A percentile compares a stretch with the other conserved stretches of the same genome.
Evolutionary conservation across 2,797 vertebrate genomes (phyloP).

Genomic region (Lateolabrax maculatus): DNA sequence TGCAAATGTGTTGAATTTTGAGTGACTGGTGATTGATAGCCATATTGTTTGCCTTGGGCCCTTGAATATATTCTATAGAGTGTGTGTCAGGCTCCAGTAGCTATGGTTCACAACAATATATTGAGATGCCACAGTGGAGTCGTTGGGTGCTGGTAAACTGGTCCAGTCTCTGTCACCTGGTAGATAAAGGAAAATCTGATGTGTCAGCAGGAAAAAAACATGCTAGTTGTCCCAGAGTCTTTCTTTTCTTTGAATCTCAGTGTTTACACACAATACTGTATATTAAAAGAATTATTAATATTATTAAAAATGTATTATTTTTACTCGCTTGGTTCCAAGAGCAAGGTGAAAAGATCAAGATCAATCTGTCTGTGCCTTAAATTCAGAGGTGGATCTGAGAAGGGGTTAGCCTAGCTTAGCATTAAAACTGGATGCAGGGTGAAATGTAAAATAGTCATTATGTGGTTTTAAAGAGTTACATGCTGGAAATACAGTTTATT

Average conservation of each 20-base stretch:
- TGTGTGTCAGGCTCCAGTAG: conserved; percentile 32
- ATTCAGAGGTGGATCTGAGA: background rate
- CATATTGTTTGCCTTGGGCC: conserved; percentile 15
- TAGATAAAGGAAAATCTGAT: background rate
- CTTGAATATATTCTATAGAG: conserved; percentile 27
- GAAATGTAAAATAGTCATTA: no score
- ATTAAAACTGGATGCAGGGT: no score
- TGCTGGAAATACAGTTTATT: no score
- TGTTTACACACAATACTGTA: background rate
- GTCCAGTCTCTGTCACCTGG: conserved; percentile 4
- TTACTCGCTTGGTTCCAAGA: background rate
- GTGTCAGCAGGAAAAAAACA: background rate
- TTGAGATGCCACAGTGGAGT: conserved; percentile 8
- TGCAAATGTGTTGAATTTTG: conserved; percentile 52
- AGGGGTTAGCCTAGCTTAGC: no score
- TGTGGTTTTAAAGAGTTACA: no score
- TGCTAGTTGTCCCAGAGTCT: background rate
- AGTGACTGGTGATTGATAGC: conserved; percentile 63
- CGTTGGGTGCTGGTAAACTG: background rate
- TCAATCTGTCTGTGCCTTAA: background rate
- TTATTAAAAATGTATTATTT: no score
- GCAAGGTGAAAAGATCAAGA: background rate
- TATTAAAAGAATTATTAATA: background rate
- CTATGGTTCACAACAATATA: conserved; percentile 7
- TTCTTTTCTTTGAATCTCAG: background rate